Percentiles rank a stretch among this genome's conserved stretches.
These are phyloP conservation scores for Esperia sulphurella DNA, from an alignment of 2,888 invertebrate species.

Conservation along the genomic window DNA sequence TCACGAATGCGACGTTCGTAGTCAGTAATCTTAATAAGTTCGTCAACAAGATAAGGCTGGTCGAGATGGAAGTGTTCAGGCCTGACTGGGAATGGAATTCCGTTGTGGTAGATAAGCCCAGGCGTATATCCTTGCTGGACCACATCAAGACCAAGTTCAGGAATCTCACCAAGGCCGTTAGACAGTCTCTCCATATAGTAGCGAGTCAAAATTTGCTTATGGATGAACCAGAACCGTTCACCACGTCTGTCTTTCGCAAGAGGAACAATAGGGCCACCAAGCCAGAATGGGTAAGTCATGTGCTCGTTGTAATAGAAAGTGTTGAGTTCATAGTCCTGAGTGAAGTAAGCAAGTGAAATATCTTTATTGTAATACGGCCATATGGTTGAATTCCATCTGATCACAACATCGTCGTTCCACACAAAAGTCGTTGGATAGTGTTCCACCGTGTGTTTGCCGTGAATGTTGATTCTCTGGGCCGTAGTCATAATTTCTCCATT, in stretches of 20 bases:
- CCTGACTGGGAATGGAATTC: slow-evolving; percentile 82
- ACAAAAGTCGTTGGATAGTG: slow-evolving; percentile 46
- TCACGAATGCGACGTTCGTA: slow-evolving; percentile 79
- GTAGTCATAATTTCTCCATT: slow-evolving; percentile 83
- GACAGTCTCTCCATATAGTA: slow-evolving; percentile 88
- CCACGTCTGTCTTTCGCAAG: slow-evolving; percentile 80
- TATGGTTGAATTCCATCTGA: slow-evolving; percentile 81
- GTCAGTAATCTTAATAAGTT: slow-evolving; percentile 62
- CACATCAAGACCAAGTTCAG: slow-evolving; percentile 73
- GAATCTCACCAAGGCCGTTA: slow-evolving; percentile 83
- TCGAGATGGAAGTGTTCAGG: slow-evolving; percentile 76
- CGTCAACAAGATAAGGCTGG: slow-evolving; percentile 58
- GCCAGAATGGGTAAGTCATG: slow-evolving; percentile 82
- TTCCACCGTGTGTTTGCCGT: slow-evolving; percentile 45
- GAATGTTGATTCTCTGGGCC: slow-evolving; percentile 80
- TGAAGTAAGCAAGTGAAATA: slow-evolving; percentile 82
- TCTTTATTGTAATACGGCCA: slow-evolving; percentile 78
- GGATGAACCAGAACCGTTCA: slow-evolving; percentile 81
- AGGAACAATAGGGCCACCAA: slow-evolving; percentile 75
- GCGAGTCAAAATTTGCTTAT: slow-evolving; percentile 84
- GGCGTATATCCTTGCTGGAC: slow-evolving; percentile 82
- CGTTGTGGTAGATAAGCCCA: slow-evolving; percentile 81
- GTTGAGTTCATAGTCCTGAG: slow-evolving; percentile 85
- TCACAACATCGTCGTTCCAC: slow-evolving; percentile 72
- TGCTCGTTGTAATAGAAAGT: slow-evolving; percentile 81